Evolutionary conservation across 2,888 invertebrate species (phyloP), one percentile per base, ranked within the genome.

Genomic region (Diarsia mendica): DNA sequence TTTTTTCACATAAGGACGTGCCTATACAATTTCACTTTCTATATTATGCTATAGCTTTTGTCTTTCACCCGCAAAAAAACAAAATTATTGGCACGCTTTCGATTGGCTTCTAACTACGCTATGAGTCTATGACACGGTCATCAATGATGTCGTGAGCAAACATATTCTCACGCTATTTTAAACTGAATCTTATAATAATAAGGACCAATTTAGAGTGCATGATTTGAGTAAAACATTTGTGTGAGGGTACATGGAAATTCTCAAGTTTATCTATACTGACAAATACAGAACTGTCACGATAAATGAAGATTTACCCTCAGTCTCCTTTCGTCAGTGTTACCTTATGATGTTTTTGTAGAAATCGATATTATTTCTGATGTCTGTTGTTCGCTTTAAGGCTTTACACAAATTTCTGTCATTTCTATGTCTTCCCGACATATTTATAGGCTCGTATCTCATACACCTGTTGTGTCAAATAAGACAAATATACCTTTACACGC

Each of bases 1-100:
- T 86, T 80, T 86, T 80, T 83, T 86, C 33, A 73, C 11, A 3
- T 11, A 49, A 46, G 18, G 51, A 58, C 58, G 49, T 55, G 28
- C 15, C 44, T 55, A 33, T 39, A 61, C 53, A 72, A 71, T 55
- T 49, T 71, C 60, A 67, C 49, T 77, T 48, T 48, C 72, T 60
- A 61, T 58, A 28, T 74, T 73, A 74, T 28, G 74, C 33, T 67
- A 39, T 49, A 67, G 68, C 39, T 69, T 66, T 39, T 60, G 44
- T 58, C 66, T 74, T 80, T 75, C 65, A 78, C 67, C 18, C 65
- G 65, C 63, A 76, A 76, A 71, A 71, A 67, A 72, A 75, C 77
- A 78, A 60, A 78, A 79, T 51, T 60, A 75, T 77, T 85, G 82
- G 71, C 78, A 82, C 76, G 55, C 64, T 78, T 72, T 63, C 67